Base-by-base conservation (phyloP, 2,113 vertebrate genomes). In the Ramphastos sulfuratus region DNA sequence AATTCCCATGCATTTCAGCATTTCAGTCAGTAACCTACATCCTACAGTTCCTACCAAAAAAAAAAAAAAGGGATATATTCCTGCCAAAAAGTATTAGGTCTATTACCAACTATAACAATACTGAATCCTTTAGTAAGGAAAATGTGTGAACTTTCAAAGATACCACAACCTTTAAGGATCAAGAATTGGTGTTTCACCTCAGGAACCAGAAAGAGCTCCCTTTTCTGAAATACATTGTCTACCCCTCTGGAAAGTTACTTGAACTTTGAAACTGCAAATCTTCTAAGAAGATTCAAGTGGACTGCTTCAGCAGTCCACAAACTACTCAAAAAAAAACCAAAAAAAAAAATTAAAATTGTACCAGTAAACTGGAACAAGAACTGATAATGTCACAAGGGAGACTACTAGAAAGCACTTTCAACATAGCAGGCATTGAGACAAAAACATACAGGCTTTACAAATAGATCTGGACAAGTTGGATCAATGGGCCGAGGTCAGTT, bases 221-320 rank as follows among this genome's bases (percentile, higher is more conserved):
- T 46, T 54, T 39, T 60, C 7, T 37, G 1, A 44, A 44, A 23
- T 6, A 46, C 9, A 48, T 19, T 16, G 52, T 42, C 37, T 33
- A 55, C 5, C 39, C 33, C 30, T 28, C 33, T 33, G 30, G 10
- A 35, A 74, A 65, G 56, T 30, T 61, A 85, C 23, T 39, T 46
- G 27, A 80, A 72, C 33, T 71, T 84, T 14, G 16, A 67, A 72
- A 48, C 35, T 59, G 35, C 55, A 25, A 23, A 35, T 50, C 27
- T n/a, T 21, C 28, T n/a, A 52, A 3, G 63, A 58, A 48, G 4
- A 4, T 60, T 28, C 1, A 0, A 71, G 10, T 10, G 9, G 16
- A 44, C 7, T 15, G 10, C n/a, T 59, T 86, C 24, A 63, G 31
- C 9, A 59, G n/a, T n/a, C 37, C 42, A 61, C 6, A 50, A 25